Conservation (phyloP, 2,113 vertebrate genomes). For the Rhynchopsitta pachyrhyncha region DNA sequence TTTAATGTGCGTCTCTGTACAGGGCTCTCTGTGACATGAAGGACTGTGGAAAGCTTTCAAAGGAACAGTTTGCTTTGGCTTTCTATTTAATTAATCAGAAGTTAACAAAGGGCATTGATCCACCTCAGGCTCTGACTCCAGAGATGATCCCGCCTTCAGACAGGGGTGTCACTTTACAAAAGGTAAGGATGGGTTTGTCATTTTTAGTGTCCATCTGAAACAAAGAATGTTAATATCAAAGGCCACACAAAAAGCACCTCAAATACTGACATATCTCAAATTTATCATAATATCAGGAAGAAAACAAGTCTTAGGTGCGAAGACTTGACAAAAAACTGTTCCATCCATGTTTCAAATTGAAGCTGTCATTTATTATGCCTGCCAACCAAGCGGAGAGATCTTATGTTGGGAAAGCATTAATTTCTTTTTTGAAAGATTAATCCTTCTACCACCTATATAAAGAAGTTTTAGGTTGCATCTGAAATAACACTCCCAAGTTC, state of each 20-base stretch:
- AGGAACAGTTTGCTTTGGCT: slow-evolving; percentile 96
- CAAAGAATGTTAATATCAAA: background rate
- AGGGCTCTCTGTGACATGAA: slow-evolving; percentile 97
- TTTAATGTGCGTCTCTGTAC: slow-evolving; percentile 40
- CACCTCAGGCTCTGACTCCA: slow-evolving; percentile 86
- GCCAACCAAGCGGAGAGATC: slow-evolving; percentile 58
- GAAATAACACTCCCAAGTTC: background rate
- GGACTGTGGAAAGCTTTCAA: slow-evolving; percentile 91
- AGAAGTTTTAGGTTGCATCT: background rate
- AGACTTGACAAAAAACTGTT: background rate
- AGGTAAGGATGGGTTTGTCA: slow-evolving; percentile 74
- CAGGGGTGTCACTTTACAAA: slow-evolving; percentile 77
- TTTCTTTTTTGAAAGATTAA: background rate
- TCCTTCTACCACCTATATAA: background rate
- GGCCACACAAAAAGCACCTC: background rate
- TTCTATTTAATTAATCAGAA: slow-evolving; percentile 97
- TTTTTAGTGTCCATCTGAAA: background rate
- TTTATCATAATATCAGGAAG: background rate
- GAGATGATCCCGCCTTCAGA: slow-evolving; percentile 98
- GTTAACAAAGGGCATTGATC: slow-evolving; percentile 89
- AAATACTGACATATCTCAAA: background rate
- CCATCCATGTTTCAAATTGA: slow-evolving; percentile 7
- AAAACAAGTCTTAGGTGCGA: background rate
- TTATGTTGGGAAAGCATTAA: slow-evolving; percentile 28
- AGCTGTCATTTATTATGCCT: slow-evolving; percentile 6